phyloP scores from a whole-genome alignment of 1,140 invertebrate species.

The Andricus grossulariae region DNA sequence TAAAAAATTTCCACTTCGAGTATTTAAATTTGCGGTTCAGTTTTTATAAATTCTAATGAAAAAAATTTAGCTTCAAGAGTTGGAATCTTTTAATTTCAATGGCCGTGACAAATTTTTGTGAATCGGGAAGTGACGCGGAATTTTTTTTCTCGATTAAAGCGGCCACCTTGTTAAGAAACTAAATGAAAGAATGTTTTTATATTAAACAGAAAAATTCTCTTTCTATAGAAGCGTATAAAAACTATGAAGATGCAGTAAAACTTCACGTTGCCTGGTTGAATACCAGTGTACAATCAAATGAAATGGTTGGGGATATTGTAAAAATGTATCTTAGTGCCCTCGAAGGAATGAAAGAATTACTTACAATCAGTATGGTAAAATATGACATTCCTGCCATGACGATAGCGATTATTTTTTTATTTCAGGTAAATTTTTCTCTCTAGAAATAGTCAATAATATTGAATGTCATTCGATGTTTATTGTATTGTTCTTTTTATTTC shows the following conservation, averaged over 20 bases:
- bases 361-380: conserved; percentile 74
- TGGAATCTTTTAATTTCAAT: too few species aligned
- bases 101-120: too few species aligned
- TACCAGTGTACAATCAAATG: conserved; percentile 65
- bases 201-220: conserved; percentile 31
- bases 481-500: conserved; percentile 40
- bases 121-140: too few species aligned
- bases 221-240: conserved; percentile 75
- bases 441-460: conserved; percentile 3
- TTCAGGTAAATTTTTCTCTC: conserved; percentile 59
- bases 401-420: conserved; percentile 61
- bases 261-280: conserved; percentile 76
- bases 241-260: conserved; percentile 74
- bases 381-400: conserved; percentile 75
- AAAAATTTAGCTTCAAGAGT: too few species aligned
- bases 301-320: conserved; percentile 74
- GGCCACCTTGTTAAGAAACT: background rate
- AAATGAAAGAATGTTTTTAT: background rate
- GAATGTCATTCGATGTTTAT: conserved; percentile 18
- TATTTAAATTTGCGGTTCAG: too few species aligned
- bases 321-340: conserved; percentile 76
- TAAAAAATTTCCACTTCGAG: too few species aligned
- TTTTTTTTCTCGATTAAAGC: too few species aligned
- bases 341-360: conserved; percentile 74
- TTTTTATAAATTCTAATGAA: too few species aligned